A percentile compares a stretch with the other conserved stretches of the same genome.
phyloP scores from a whole-genome alignment of 2,888 invertebrate species.

The Dryobota labecula region DNA sequence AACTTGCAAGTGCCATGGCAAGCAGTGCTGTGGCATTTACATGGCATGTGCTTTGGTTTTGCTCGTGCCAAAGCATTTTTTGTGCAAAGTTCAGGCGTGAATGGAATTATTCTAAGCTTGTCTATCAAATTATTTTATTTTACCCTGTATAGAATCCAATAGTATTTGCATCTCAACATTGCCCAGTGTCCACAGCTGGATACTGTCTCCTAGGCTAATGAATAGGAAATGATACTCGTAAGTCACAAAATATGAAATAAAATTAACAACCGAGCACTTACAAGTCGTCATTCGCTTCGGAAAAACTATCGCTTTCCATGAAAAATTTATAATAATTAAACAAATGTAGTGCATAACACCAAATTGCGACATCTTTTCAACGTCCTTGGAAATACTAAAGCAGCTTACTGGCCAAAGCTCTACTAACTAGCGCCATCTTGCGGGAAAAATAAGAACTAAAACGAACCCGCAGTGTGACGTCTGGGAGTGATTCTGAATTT shows the following conservation, averaged over 20 bases:
- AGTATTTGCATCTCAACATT: neutral
- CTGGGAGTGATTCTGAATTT: constrained; percentile 43
- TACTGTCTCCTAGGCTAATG: neutral
- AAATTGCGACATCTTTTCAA: constrained; percentile 58
- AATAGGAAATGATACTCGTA: neutral
- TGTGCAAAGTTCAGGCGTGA: neutral
- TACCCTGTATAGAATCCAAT: neutral
- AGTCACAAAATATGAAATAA: neutral
- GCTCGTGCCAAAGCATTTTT: neutral
- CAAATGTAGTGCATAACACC: neutral
- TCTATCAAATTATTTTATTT: neutral
- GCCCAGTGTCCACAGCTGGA: neutral
- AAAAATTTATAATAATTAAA: neutral
- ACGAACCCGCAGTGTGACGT: neutral
- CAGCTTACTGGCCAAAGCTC: constrained; percentile 14
- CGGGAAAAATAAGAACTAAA: constrained; percentile 27
- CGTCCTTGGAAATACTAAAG: constrained; percentile 18
- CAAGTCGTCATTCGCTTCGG: neutral
- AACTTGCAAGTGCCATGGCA: too few relatives aligned
- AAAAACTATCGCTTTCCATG: neutral
- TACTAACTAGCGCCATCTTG: constrained; percentile 55
- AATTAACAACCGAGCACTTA: neutral
- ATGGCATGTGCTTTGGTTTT: too few relatives aligned
- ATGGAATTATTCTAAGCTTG: neutral
- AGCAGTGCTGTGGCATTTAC: too few relatives aligned